Percentiles rank a stretch among this genome's conserved stretches.
Conservation (phyloP, 2,888 invertebrate genomes). For the Orchestes rusci region DNA sequence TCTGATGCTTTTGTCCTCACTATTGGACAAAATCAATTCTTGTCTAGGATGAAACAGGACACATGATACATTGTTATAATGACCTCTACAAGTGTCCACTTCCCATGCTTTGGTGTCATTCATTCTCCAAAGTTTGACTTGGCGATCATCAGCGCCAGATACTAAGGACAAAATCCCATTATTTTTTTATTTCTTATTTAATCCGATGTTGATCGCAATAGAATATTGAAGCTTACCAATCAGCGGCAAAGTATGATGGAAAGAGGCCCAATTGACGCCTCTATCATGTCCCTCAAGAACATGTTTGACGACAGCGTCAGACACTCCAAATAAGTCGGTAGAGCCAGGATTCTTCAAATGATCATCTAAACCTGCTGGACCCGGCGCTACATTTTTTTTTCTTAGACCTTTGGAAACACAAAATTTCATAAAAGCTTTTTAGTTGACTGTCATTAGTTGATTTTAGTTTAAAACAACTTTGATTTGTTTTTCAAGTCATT, state of each 20-base stretch:
- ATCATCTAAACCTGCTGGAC: constrained; percentile 84
- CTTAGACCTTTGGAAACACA: constrained; percentile 50
- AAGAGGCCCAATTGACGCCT: constrained; percentile 98
- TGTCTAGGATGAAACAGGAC: constrained; percentile 95
- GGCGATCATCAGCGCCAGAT: constrained; percentile 97
- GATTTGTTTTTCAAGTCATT: too few relatives aligned
- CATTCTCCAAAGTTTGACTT: constrained; percentile 98
- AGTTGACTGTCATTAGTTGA: too few relatives aligned
- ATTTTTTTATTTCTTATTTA: too few relatives aligned
- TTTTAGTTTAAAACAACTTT: too few relatives aligned
- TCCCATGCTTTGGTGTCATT: constrained; percentile 99
- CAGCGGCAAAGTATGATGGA: constrained; percentile 84
- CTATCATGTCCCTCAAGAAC: constrained; percentile 91
- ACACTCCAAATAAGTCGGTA: constrained; percentile 93
- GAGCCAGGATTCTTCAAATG: constrained; percentile 76
- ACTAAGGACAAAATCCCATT: constrained; percentile 43
- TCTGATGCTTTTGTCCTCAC: constrained; percentile 95
- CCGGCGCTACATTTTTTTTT: constrained; percentile 97
- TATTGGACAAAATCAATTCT: constrained; percentile 93
- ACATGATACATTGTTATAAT: constrained; percentile 99
- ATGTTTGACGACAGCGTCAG: constrained; percentile 88
- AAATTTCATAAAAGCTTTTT: too few relatives aligned
- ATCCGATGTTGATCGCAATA: too few relatives aligned
- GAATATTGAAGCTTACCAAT: too few relatives aligned
- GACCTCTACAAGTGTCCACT: constrained; percentile 98